These are phyloP conservation scores for Nematolebias whitei DNA, from an alignment of 2,113 vertebrate species.

Conservation along the genomic window DNA sequence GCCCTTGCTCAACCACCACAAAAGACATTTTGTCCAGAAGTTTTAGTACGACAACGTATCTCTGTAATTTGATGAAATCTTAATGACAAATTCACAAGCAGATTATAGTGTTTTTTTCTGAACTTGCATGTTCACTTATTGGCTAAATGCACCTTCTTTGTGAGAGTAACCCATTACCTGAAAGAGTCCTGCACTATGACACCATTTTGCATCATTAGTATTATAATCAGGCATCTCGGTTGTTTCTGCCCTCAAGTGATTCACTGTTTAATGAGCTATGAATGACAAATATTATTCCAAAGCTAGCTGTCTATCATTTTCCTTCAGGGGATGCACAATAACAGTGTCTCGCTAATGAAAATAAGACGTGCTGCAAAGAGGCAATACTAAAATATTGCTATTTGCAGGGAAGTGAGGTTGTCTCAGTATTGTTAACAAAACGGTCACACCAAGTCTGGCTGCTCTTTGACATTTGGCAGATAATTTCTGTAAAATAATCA, in stretches of 20 bases:
- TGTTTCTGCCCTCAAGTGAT: slow-evolving; percentile 48
- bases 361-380: slow-evolving; percentile 24
- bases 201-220: slow-evolving; percentile 52
- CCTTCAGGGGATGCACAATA: slow-evolving; percentile 17
- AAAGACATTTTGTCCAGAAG: no score
- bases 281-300: slow-evolving; percentile 59
- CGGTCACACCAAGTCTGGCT: slow-evolving; percentile 8
- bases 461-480: slow-evolving; percentile 28
- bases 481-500: slow-evolving; percentile 39
- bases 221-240: slow-evolving; percentile 57
- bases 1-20: no score
- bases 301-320: slow-evolving; percentile 47
- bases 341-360: slow-evolving; percentile 46
- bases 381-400: slow-evolving; percentile 34
- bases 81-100: no score
- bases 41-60: no score
- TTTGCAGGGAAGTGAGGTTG: slow-evolving; percentile 34
- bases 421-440: slow-evolving; percentile 33
- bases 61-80: no score
- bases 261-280: slow-evolving; percentile 63
- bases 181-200: slow-evolving; percentile 2
- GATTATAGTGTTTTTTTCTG: not conserved
- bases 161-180: slow-evolving; percentile 7
- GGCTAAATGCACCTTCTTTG: not conserved
- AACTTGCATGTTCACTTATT: slow-evolving; percentile 1